Evolutionary conservation across 2,797 vertebrate species (phyloP).

Genomic region (Poliocrania exsul): DNA sequence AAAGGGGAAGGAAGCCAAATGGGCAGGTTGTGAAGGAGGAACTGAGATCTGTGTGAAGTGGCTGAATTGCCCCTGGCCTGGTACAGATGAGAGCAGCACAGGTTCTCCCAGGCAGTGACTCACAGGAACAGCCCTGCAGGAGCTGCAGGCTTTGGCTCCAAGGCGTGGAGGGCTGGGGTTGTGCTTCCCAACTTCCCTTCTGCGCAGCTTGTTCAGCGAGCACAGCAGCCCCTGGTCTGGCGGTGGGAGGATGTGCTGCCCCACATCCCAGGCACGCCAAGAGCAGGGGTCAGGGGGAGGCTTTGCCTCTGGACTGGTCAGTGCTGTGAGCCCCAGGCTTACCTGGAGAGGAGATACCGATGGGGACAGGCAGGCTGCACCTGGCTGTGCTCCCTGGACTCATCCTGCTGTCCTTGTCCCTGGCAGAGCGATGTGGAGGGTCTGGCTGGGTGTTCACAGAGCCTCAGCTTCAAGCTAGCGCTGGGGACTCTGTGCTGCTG

Average conservation of each 20-base stretch:
- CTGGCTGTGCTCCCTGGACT: neutral
- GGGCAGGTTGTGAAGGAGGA: conserved; percentile 27
- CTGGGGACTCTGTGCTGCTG: conserved; percentile 68
- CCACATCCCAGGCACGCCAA: neutral
- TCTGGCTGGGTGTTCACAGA: neutral
- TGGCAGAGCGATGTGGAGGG: conserved; percentile 22
- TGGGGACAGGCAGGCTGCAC: neutral
- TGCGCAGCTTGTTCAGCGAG: neutral
- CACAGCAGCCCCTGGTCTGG: neutral
- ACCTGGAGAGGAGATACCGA: neutral
- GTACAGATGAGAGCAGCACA: neutral
- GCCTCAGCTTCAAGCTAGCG: conserved; percentile 23
- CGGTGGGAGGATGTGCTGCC: conserved; percentile 47
- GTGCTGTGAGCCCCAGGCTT: neutral
- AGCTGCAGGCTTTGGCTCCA: neutral
- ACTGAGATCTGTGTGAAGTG: neutral
- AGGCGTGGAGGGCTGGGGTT: neutral
- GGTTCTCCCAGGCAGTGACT: conserved; percentile 37
- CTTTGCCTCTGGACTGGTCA: neutral
- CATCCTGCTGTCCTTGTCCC: conserved; percentile 34
- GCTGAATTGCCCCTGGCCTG: conserved; percentile 17
- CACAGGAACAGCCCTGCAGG: neutral
- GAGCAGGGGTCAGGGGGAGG: neutral
- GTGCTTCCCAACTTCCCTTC: neutral
- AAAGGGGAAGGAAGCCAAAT: conserved; percentile 49